phyloP scores from a whole-genome alignment of 2,797 vertebrate species.

The Euthynnus affinis region DNA sequence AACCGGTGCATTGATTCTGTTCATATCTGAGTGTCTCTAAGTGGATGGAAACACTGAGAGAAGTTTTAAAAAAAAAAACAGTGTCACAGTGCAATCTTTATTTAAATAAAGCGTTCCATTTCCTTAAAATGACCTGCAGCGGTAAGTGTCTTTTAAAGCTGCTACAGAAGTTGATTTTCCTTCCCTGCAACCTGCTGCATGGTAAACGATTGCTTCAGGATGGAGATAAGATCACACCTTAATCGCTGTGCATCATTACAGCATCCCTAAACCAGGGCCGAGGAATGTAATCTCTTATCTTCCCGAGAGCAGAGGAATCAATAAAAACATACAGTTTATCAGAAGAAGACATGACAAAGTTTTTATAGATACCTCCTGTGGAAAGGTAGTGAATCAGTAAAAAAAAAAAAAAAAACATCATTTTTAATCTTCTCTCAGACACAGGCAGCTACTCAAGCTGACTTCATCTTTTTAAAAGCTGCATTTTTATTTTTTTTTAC shows the following conservation, averaged over 20 bases:
- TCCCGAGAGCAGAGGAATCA: constrained; percentile 15
- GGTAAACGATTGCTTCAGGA: not conserved
- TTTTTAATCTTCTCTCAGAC: constrained; percentile 14
- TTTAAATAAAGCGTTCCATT: not conserved
- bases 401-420: not conserved
- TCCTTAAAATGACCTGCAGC: not conserved
- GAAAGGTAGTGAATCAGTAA: constrained; percentile 3
- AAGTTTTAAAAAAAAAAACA: too few species aligned
- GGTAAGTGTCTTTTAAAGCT: not conserved
- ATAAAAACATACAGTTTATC: constrained; percentile 41
- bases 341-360: constrained; percentile 29
- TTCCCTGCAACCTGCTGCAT: not conserved
- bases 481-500: not conserved
- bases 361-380: constrained; percentile 8
- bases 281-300: constrained; percentile 37
- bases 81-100: not conserved
- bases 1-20: too few species aligned
- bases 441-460: not conserved
- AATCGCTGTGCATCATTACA: constrained; percentile 43
- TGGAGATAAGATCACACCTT: constrained; percentile 29
- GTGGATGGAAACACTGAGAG: too few species aligned
- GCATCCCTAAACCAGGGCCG: constrained; percentile 4
- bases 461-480: not conserved
- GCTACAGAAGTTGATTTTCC: not conserved
- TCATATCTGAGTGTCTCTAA: too few species aligned